Base-by-base conservation (phyloP, 2,888 invertebrate genomes). In the Ennomos erosarius region DNA sequence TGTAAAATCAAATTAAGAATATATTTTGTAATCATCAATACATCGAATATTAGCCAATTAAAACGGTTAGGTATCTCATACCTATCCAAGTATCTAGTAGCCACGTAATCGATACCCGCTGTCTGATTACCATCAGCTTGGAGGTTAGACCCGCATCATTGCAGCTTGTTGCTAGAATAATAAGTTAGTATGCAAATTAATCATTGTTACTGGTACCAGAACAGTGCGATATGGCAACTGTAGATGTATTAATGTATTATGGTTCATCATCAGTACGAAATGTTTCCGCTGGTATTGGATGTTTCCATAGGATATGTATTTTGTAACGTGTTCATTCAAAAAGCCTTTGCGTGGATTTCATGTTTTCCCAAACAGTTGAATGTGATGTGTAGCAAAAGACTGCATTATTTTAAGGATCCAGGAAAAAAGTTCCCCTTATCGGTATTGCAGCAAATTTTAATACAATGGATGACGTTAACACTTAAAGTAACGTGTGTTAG, bases 31-130 rank as follows among this genome's bases (percentile, higher is more conserved):
- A 13, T 10, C 9, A 34, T 33, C 44, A 40, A 45, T 54, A 16
- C 42, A 47, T 43, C 11, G 34, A 50, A 52, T 55, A n/a, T n/a
- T n/a, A 44, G n/a, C 8, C 51, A 55, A 51, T 60, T 26, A 26
- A 26, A 26, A 1, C 26, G 26, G 26, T 6, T 26, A 26, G 26
- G 26, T 26, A 26, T 6, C 26, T 26, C 26, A 26, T 26, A 26
- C 26, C 26, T 26, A 26, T n/a, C n/a, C n/a, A n/a, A n/a, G n/a
- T n/a, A n/a, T 26, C 26, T 6, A 26, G 26, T 26, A 58, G 52
- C 58, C 58, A 55, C 58, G 64, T 64, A 58, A 60, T 58, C 43
- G 55, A 60, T 58, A 64, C 55, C 49, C 11, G 48, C 37, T 44
- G 49, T 57, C 54, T 44, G 51, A 54, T 64, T 59, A 52, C 63